Conservation (phyloP, 2,797 vertebrate species). For the Chaunax sp. region DNA sequence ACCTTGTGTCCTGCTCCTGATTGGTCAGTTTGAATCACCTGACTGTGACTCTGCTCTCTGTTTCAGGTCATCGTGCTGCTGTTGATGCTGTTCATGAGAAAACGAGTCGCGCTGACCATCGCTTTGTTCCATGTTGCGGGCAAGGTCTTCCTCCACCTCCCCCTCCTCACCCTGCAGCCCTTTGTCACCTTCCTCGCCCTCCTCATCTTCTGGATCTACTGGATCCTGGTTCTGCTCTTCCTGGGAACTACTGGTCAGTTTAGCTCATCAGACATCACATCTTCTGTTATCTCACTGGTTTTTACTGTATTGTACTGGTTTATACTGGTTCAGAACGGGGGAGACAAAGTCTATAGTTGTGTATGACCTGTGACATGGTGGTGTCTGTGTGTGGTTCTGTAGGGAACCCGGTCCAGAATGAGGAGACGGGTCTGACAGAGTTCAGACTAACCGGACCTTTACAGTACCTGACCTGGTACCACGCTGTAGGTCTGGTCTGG, state of each 20-base stretch:
- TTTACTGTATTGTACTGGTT: too few relatives aligned
- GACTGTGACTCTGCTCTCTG: neutral
- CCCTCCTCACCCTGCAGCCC: slow-evolving; percentile 94
- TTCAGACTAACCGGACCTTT: slow-evolving; percentile 89
- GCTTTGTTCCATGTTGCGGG: slow-evolving; percentile 97
- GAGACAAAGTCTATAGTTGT: neutral
- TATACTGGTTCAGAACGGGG: too few relatives aligned
- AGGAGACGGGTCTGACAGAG: slow-evolving; percentile 90
- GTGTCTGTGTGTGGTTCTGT: slow-evolving; percentile 26
- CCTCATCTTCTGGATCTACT: slow-evolving; percentile 94
- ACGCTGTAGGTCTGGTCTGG: slow-evolving; percentile 94
- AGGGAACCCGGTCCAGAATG: slow-evolving; percentile 90
- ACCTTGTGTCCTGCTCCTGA: neutral
- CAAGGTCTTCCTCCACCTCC: slow-evolving; percentile 96
- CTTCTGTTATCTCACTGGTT: too few relatives aligned
- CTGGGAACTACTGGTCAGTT: slow-evolving; percentile 93
- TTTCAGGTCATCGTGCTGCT: slow-evolving; percentile 91
- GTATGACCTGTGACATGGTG: neutral
- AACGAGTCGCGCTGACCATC: slow-evolving; percentile 94
- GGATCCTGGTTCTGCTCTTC: slow-evolving; percentile 94
- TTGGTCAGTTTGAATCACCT: neutral
- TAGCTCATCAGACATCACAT: neutral
- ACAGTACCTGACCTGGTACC: slow-evolving; percentile 98
- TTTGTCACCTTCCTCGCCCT: slow-evolving; percentile 96
- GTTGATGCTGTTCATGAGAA: slow-evolving; percentile 96